Base-by-base conservation (phyloP, 2,113 vertebrate genomes). In the Toxostoma redivivum region DNA sequence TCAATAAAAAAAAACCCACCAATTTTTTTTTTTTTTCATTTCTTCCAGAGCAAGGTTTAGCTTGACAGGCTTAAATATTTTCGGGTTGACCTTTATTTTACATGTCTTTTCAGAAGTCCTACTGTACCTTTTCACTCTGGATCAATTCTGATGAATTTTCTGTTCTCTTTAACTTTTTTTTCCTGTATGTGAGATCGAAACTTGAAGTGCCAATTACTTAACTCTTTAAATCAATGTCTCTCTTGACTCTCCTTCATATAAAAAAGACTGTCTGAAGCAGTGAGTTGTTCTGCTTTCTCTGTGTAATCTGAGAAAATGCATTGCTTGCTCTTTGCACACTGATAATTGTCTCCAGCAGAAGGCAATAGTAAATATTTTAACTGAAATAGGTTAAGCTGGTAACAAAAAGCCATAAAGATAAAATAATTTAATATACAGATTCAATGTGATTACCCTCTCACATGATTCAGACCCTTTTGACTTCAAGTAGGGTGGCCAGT, bases 191-290 rank as follows among this genome's bases (percentile, higher is more conserved):
- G 42, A 87, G 78, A 91, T 85, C 56, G 93, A 89, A 96, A 85
- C 47, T 72, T 10, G 0, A 86, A 86, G 24, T 74, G 19, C 60
- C 66, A 79, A 92, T 95, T 91, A 54, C 56, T 94, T 95, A 81
- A 69, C 67, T 81, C 61, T 94, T 95, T 92, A 96, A 90, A 94
- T 84, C 86, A 73, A 92, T 83, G 47, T 70, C n/a, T 95, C 9
- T 87, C 45, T 71, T 84, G 57, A 51, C 38, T 86, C 22, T 79
- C 35, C 83, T 85, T 93, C 50, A 30, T 51, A 24, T 42, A 37
- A 86, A 76, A 74, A 57, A 57, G 6, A 12, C 19, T 64, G 5
- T 56, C 45, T 64, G 62, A 89, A 94, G 79, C 33, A 80, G 16
- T 81, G 58, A 82, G 85, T 92, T 6, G 2, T 91, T 95, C 62